phyloP scores from a whole-genome alignment of 2,113 vertebrate species.

The Pseudonaja textilis region DNA sequence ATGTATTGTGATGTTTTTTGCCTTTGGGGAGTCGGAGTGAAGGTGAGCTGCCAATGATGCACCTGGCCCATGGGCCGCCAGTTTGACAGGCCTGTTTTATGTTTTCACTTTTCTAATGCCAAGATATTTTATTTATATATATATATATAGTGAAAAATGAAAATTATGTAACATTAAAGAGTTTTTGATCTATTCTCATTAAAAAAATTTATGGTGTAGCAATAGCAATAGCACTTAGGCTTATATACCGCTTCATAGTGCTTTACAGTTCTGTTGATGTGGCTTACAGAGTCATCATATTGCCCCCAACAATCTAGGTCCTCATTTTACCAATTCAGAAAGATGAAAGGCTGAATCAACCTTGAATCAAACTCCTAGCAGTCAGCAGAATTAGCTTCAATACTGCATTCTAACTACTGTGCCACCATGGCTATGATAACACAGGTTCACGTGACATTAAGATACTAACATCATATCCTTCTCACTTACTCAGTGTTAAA shows the following conservation, averaged over 20 bases:
- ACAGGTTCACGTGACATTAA: neutral
- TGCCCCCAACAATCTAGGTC: neutral
- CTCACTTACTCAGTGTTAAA: neutral
- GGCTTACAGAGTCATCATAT: neutral
- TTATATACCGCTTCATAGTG: neutral
- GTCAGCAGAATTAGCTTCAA: neutral
- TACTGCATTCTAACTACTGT: neutral
- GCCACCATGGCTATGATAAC: neutral
- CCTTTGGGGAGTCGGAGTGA: rapidly evolving
- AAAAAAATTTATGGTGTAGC: neutral
- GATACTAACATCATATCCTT: neutral
- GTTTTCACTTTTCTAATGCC: neutral
- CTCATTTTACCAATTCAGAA: neutral
- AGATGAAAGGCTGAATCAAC: neutral
- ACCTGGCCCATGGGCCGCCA: too few relatives aligned
- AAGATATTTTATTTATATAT: too few relatives aligned
- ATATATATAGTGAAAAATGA: too few relatives aligned
- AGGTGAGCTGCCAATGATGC: too few relatives aligned
- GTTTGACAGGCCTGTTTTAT: too few relatives aligned
- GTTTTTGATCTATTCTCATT: neutral
- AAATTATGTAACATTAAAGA: neutral
- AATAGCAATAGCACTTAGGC: neutral
- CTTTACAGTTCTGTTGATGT: neutral
- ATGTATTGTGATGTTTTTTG: too few relatives aligned
- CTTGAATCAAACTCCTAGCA: neutral